phyloP scores from a whole-genome alignment of 2,113 vertebrate species.

The Conger conger region DNA sequence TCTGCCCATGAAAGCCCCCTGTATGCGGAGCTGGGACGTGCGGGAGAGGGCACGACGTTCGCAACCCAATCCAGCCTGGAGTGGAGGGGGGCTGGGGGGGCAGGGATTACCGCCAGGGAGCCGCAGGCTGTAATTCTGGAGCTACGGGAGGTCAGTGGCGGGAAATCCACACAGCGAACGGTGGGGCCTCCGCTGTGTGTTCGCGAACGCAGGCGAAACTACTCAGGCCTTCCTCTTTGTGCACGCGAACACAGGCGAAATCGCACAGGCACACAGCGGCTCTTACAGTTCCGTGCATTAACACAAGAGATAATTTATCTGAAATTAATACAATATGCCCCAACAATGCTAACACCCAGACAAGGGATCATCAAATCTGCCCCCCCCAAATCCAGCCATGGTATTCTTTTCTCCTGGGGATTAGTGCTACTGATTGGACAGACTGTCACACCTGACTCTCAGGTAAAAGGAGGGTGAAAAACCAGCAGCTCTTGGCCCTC shows the following conservation, averaged over 20 bases:
- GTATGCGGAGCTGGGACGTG: conserved; percentile 52
- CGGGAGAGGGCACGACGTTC: conserved; percentile 27
- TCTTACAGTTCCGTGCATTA: not conserved
- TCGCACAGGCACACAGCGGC: not conserved
- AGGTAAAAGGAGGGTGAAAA: too few relatives aligned
- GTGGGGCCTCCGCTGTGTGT: not conserved
- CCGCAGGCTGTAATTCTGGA: conserved; percentile 37
- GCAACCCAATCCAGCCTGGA: conserved; percentile 61
- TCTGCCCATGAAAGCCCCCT: conserved; percentile 70
- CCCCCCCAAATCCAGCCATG: too few relatives aligned
- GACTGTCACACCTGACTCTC: too few relatives aligned
- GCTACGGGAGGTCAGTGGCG: conserved; percentile 58
- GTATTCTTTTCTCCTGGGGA: too few relatives aligned
- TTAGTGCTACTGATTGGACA: too few relatives aligned
- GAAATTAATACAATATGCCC: not conserved
- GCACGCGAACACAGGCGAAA: not conserved
- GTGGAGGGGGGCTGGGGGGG: conserved; percentile 35
- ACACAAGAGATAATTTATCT: not conserved
- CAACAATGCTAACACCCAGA: not conserved
- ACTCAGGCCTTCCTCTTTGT: not conserved
- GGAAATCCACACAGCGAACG: conserved; percentile 42
- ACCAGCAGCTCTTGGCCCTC: too few relatives aligned
- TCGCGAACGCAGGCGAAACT: not conserved
- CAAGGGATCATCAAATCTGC: too few relatives aligned
- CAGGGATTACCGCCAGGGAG: conserved; percentile 51